Evolutionary conservation across 1,140 invertebrate genomes (phyloP).

Genomic region (Penaeus vannamei): DNA sequence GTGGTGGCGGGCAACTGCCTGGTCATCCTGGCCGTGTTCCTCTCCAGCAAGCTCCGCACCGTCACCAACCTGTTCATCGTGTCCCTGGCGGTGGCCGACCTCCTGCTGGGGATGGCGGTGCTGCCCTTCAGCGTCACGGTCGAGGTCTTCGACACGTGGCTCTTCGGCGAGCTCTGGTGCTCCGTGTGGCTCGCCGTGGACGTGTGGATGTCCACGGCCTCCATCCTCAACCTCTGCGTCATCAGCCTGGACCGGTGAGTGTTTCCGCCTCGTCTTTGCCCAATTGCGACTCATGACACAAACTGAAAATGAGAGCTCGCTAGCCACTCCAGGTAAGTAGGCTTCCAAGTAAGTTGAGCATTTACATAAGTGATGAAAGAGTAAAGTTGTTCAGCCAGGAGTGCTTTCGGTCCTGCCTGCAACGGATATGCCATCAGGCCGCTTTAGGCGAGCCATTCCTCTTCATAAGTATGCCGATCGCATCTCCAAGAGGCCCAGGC

Average conservation of each 20-base stretch:
- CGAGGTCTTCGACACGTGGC: slow-evolving; percentile 84
- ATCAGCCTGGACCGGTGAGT: slow-evolving; percentile 75
- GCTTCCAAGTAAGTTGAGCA: too few relatives aligned
- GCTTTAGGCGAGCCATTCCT: too few relatives aligned
- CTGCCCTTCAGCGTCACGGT: slow-evolving; percentile 72
- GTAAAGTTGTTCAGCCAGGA: too few relatives aligned
- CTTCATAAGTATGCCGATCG: too few relatives aligned
- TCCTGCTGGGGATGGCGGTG: slow-evolving; percentile 92
- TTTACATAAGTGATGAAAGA: too few relatives aligned
- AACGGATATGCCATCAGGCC: too few relatives aligned
- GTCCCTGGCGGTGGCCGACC: slow-evolving; percentile 92
- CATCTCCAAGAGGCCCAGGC: too few relatives aligned
- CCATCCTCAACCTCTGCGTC: slow-evolving; percentile 87
- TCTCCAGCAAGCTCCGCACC: slow-evolving; percentile 87
- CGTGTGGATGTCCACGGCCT: slow-evolving; percentile 97
- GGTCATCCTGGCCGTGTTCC: slow-evolving; percentile 92
- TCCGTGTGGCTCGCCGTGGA: slow-evolving; percentile 94
- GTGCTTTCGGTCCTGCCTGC: too few relatives aligned
- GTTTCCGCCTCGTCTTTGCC: background rate
- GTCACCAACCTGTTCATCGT: slow-evolving; percentile 97
- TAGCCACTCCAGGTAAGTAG: too few relatives aligned
- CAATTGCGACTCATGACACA: too few relatives aligned
- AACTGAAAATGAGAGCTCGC: too few relatives aligned
- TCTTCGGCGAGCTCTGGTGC: slow-evolving; percentile 93
- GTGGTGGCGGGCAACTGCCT: slow-evolving; percentile 91